phyloP scores from a whole-genome alignment of 2,113 vertebrate genomes.

The Helogale parvula region DNA sequence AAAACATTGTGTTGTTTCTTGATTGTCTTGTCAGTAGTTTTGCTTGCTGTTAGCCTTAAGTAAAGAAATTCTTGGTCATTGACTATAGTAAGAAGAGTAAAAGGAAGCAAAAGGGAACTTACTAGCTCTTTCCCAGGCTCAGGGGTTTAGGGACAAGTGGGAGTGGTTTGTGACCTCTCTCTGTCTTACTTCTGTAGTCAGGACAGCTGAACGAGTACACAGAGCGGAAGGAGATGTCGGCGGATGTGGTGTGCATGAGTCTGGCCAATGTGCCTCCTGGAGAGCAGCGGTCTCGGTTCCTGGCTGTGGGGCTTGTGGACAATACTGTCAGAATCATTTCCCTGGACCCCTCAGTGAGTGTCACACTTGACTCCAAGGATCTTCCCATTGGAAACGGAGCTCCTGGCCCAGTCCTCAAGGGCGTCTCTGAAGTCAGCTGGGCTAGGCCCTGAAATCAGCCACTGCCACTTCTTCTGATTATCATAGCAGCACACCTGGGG shows the following conservation, averaged over 20 bases:
- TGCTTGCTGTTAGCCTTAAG: not conserved
- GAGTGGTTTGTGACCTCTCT: not conserved
- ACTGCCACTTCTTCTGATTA: not conserved
- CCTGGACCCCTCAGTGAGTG: conserved; percentile 95
- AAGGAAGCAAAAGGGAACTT: not conserved
- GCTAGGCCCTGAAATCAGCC: not conserved
- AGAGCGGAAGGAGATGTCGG: conserved; percentile 98
- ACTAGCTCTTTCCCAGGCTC: not conserved
- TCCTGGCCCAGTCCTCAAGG: not conserved
- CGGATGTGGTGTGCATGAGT: conserved; percentile 98
- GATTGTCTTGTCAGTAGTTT: not conserved
- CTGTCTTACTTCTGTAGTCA: conserved; percentile 85
- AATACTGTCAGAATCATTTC: conserved; percentile 99
- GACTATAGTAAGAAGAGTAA: not conserved
- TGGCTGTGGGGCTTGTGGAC: conserved; percentile 97
- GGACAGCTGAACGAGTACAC: conserved; percentile 99
- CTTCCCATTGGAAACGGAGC: not conserved
- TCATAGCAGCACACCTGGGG: not conserved
- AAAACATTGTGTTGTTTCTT: not conserved
- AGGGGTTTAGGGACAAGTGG: not conserved
- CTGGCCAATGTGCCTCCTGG: conserved; percentile 97
- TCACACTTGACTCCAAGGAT: not conserved
- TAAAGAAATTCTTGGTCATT: conserved; percentile 36
- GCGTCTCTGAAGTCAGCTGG: not conserved
- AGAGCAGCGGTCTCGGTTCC: conserved; percentile 96